Evolutionary conservation across 1,140 invertebrate species (phyloP).

Genomic region (Pteromalus puparum): DNA sequence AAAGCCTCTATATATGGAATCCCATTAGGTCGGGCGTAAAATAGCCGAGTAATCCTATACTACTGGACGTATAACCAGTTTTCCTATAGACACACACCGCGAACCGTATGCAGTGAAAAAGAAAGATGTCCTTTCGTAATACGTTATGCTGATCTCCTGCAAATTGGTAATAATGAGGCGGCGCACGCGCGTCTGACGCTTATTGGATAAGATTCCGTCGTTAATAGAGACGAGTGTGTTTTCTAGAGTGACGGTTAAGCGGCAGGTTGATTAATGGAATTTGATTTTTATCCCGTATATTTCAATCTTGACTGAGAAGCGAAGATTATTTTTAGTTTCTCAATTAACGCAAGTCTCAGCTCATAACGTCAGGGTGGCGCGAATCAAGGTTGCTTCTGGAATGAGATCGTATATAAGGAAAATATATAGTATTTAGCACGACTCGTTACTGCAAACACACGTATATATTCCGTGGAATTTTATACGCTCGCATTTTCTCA

Average conservation of each 20-base stretch:
- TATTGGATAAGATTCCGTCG: no score
- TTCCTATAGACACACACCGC: no score
- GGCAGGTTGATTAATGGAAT: no score
- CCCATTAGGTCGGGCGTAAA: not conserved
- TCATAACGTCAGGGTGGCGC: no score
- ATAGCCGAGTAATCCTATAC: not conserved
- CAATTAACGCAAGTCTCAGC: no score
- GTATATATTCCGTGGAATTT: not conserved
- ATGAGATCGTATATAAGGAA: no score
- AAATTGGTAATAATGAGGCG: conserved; percentile 18
- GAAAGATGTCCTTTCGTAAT: not conserved
- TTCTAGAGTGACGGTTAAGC: no score
- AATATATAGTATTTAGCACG: not conserved
- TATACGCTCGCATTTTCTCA: not conserved
- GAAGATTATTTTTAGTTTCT: no score
- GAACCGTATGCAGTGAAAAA: not conserved
- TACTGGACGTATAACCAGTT: not conserved
- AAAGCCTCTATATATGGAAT: not conserved
- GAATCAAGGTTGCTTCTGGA: not conserved
- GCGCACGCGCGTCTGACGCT: not conserved
- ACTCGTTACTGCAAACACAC: not conserved
- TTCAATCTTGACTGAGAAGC: no score
- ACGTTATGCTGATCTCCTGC: conserved; percentile 3
- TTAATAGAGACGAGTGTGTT: no score
- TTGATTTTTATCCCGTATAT: no score